Evolutionary conservation across 92 coral and sea anemone species (phyloP), one percentile per base, ranked within the genome.

Genomic region (Galaxea fascicularis): DNA sequence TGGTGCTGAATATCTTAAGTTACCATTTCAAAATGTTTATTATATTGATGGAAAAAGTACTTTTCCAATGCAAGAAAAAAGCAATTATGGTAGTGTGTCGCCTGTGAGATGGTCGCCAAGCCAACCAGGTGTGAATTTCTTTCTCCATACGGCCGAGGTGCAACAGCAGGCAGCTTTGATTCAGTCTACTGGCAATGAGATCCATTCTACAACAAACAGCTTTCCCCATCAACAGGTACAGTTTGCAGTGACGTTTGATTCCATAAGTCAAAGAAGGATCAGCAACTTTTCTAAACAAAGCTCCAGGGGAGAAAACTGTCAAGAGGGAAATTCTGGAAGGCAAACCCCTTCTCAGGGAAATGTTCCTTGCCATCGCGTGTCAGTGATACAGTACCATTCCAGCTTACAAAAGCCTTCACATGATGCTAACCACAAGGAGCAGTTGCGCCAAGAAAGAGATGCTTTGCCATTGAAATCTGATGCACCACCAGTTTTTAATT

Each of bases 361-460:
- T 25, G 80, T 74, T 39, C 73, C 89, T 9, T 94, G 98, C 67
- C 95, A 94, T 21, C 85, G 95, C 4, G 98, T 94, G 68, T 90
- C 98, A 1, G 98, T 94, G 51, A 94, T 94, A 16, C 95, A 92
- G 75, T 94, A 87, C 24, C 93, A 89, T 60, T 90, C 93, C 59
- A 92, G 95, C 27, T 46, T 46, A 46, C 88, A 85, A 59, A 73
- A 57, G 20, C 73, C 87, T 18, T 16, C 74, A 35, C 4, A 51
- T 62, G 51, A 65, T 54, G 41, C 11, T 54, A 53, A 9, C 53
- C 66, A 56, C 52, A 35, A 65, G 13, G 85, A 77, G 52, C 56
- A 26, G 41, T 13, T 25, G 65, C 54, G 18, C 51, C 29, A 60
- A 4, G 52, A 78, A 8, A 39, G 24, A 70, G 78, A 28, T 13